phyloP scores from a whole-genome alignment of 64 coral and sea anemone species.

The Montipora efflorescens region DNA sequence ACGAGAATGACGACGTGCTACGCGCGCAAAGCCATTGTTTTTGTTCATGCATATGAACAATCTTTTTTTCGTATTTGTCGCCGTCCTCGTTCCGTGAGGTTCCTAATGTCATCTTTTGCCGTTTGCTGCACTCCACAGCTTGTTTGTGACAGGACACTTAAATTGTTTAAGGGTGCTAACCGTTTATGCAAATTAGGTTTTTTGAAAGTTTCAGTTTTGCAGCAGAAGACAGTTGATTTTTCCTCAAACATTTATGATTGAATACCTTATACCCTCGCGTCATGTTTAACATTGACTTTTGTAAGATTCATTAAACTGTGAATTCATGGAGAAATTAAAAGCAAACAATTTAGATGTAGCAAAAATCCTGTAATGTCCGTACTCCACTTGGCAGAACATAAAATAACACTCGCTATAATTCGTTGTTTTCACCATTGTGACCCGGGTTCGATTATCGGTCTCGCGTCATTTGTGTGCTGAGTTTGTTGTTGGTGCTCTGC shows the following conservation, averaged over 20 bases:
- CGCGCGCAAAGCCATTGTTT: neutral
- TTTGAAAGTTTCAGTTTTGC: conserved; percentile 11
- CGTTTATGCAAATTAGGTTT: neutral
- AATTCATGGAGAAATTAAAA: conserved; percentile 19
- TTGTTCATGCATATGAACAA: neutral
- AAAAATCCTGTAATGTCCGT: conserved; percentile 12
- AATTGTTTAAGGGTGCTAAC: too few relatives aligned
- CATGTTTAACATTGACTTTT: neutral
- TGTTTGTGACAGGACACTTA: conserved; percentile 12
- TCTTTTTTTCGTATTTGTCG: conserved; percentile 14
- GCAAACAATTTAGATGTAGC: conserved; percentile 1
- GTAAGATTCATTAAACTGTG: conserved; percentile 11
- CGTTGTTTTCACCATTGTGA: conserved; percentile 16
- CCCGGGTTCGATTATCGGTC: conserved; percentile 5
- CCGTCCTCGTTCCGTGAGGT: conserved; percentile 8
- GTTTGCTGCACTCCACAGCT: conserved; percentile 15
- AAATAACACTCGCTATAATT: too few relatives aligned
- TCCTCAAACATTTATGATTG: conserved; percentile 2
- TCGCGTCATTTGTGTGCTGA: neutral
- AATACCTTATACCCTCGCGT: conserved; percentile 2
- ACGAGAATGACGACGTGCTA: neutral
- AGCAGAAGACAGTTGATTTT: conserved; percentile 17
- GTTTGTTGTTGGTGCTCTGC: neutral
- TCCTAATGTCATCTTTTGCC: neutral
- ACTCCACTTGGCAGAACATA: conserved; percentile 15